phyloP scores from a whole-genome alignment of 2,113 vertebrate genomes.

The Chlamydotis undulata region DNA sequence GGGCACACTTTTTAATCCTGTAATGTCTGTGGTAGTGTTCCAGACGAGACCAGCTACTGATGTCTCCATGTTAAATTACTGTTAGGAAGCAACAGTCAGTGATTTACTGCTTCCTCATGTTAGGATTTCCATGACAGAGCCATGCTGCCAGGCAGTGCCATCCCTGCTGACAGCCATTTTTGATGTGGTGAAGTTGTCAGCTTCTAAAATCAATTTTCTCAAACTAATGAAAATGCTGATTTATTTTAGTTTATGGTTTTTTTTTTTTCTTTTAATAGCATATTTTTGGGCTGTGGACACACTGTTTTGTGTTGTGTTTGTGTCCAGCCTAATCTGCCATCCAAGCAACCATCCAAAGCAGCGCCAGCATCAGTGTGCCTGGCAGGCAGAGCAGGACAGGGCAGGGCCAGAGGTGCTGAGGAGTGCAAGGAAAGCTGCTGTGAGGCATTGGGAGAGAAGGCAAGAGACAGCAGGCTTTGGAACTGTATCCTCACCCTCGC shows the following conservation, averaged over 20 bases:
- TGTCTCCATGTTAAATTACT: constrained; percentile 11
- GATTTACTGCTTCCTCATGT: neutral
- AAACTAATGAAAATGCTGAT: neutral
- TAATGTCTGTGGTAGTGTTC: neutral
- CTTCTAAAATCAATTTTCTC: neutral
- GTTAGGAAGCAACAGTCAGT: neutral
- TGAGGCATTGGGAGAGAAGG: neutral
- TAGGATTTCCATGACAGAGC: neutral
- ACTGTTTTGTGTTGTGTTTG: neutral
- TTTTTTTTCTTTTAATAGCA: neutral
- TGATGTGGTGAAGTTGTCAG: neutral
- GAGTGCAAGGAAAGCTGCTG: neutral
- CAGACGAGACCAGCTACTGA: neutral
- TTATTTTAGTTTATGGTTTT: neutral
- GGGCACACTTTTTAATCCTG: neutral
- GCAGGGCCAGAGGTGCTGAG: neutral
- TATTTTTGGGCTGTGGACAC: neutral
- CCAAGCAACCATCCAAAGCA: neutral
- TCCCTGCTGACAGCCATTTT: neutral
- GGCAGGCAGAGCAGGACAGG: neutral
- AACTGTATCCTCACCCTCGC: neutral
- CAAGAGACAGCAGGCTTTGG: neutral
- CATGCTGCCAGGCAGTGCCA: neutral
- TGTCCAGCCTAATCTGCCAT: neutral
- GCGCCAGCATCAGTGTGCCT: rapidly evolving